These are phyloP conservation scores for Saimiri boliviensis DNA, from an alignment of 2,113 vertebrate species.

Conservation along the genomic window DNA sequence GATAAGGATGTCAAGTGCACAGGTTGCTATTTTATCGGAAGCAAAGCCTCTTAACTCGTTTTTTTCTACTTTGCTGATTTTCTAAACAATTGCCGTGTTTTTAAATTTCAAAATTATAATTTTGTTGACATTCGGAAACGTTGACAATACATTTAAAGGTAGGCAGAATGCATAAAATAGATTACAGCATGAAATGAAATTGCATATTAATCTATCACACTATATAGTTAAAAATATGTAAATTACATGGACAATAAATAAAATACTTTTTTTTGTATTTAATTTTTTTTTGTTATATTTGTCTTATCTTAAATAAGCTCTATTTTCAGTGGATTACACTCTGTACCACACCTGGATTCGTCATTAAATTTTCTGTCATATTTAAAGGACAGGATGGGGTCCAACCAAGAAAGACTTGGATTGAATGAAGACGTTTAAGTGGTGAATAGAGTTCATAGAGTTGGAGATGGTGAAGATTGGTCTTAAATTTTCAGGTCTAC, in stretches of 20 bases:
- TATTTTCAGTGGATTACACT: constrained; percentile 84
- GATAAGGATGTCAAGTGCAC: neutral
- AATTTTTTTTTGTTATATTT: neutral
- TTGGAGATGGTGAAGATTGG: constrained; percentile 74
- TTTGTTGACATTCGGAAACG: neutral
- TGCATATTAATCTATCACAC: neutral
- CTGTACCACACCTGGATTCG: constrained; percentile 84
- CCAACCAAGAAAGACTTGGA: constrained; percentile 89
- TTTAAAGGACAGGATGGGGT: constrained; percentile 93
- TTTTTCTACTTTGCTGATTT: neutral
- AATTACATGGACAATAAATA: neutral
- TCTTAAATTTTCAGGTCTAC: constrained; percentile 48
- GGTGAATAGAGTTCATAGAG: constrained; percentile 85
- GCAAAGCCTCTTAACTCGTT: neutral
- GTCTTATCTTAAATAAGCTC: constrained; percentile 31
- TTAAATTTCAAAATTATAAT: constrained; percentile 13
- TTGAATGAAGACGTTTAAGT: constrained; percentile 87
- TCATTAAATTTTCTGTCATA: constrained; percentile 90
- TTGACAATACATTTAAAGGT: neutral
- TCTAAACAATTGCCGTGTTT: neutral
- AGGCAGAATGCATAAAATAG: neutral
- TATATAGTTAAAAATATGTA: neutral
- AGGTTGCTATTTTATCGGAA: neutral
- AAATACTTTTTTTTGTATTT: neutral
- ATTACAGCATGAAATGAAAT: neutral